Base-by-base conservation (phyloP, 2,113 vertebrate species). In the Menidia beryllina region DNA sequence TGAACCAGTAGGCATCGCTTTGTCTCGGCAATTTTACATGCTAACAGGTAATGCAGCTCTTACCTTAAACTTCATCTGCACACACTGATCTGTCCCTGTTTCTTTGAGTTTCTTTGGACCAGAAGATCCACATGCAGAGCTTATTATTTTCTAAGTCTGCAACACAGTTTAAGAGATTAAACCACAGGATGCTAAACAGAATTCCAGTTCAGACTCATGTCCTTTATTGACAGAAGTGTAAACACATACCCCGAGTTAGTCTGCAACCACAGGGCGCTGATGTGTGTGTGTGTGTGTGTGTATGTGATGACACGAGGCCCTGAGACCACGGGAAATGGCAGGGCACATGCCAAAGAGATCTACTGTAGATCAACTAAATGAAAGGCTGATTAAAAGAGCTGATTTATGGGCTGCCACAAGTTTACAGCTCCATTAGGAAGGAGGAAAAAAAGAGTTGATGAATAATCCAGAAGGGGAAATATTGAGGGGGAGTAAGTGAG, bases 351-450 rank as follows among this genome's bases (percentile, higher is more conserved):
- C 80, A 81, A 47, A 67, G 52, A 80, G 55, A 54, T 77, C 58
- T 34, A 73, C 43, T 75, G 59, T 81, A 61, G 75, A 85, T 91
- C 72, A 71, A 58, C 50, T 74, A 75, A 82, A 80, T 77, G 65
- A 86, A 84, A 78, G 72, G 62, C 79, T 85, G 79, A 91, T 90
- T 85, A 85, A 77, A 84, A 78, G 65, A 41, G 48, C 5, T 82
- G 84, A 91, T 89, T 85, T 82, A 91, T 86, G 75, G 74, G 82
- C 77, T 73, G 69, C 67, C 84, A 65, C 49, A 25, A 30, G 53
- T 87, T 89, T 78, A 84, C 43, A 72, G 76, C 74, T 86, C 79
- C 61, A 82, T 85, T 83, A 82, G 59, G 59, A 77, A 65, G 45
- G 60, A 81, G 83, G 64, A 67, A 81, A 79, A 80, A 79, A 79